Conservation (phyloP, 2,797 vertebrate species). For the Poliocrania exsul region DNA sequence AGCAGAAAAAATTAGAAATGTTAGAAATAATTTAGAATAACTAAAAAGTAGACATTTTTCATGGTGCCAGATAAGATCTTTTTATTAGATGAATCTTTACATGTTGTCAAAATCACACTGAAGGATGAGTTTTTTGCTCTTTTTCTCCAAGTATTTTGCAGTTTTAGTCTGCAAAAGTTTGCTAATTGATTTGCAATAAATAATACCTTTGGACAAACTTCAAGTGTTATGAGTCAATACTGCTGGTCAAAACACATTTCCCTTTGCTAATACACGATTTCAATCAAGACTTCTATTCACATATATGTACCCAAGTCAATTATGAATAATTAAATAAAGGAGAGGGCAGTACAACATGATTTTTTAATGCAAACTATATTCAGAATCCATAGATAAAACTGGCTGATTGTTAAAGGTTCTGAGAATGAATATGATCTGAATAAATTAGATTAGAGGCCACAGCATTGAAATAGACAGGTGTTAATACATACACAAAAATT, state of each 20-base stretch:
- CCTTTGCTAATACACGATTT: not conserved
- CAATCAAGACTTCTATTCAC: not conserved
- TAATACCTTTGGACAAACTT: not conserved
- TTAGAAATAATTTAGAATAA: not conserved
- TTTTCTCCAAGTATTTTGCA: not conserved
- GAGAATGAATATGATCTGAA: not conserved
- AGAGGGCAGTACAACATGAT: accelerated
- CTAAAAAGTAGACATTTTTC: not conserved
- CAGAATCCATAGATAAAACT: not conserved
- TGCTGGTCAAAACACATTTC: not conserved
- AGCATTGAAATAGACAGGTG: not conserved
- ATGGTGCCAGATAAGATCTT: not conserved
- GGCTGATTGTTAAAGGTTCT: not conserved
- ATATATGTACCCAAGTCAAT: not conserved
- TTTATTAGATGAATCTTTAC: not conserved
- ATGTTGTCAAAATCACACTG: not conserved
- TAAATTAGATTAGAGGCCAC: not conserved
- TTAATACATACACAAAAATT: not conserved
- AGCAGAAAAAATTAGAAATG: not conserved
- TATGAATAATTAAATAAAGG: not conserved
- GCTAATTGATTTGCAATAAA: not conserved
- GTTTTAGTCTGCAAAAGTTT: not conserved
- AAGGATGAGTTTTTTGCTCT: accelerated
- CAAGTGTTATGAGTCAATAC: not conserved
- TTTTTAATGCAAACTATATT: not conserved